These are phyloP conservation scores for Hemitrygon akajei DNA, from an alignment of 2,797 vertebrate genomes.

Conservation along the genomic window DNA sequence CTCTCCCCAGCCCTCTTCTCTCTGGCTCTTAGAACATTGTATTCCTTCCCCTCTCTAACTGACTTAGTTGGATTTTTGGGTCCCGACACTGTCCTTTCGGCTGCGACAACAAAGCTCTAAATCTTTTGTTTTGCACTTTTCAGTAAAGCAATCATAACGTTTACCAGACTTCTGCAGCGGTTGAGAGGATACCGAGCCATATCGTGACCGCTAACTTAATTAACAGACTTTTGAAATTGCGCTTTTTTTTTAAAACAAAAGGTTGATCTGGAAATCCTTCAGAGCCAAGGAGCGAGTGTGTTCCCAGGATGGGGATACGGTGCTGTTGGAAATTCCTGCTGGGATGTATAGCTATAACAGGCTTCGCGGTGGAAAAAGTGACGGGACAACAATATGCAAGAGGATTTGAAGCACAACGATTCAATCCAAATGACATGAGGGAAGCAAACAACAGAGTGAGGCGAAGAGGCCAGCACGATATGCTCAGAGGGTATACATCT, in stretches of 20 bases:
- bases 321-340: slow-evolving; percentile 40
- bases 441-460: slow-evolving; percentile 49
- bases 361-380: slow-evolving; percentile 39
- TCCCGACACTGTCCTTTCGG: background rate
- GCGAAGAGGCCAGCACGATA: slow-evolving; percentile 63
- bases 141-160: too few relatives aligned
- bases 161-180: background rate
- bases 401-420: slow-evolving; percentile 40
- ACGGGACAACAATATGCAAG: slow-evolving; percentile 41
- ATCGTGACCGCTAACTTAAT: too few relatives aligned
- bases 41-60: background rate
- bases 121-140: background rate
- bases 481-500: slow-evolving; percentile 61
- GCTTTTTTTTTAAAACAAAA: background rate
- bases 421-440: slow-evolving; percentile 40
- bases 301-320: slow-evolving; percentile 40
- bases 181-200: background rate
- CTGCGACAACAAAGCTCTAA: background rate
- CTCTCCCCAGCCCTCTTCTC: too few relatives aligned
- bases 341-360: slow-evolving; percentile 43
- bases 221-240: background rate
- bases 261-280: background rate
- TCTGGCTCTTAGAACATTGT: background rate
- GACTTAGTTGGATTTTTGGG: too few relatives aligned
- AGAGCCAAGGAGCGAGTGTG: slow-evolving; percentile 10